Evolutionary conservation across 1,140 invertebrate genomes (phyloP), one percentile per base, ranked within the genome.

Genomic region (Hypsibius dujardini): DNA sequence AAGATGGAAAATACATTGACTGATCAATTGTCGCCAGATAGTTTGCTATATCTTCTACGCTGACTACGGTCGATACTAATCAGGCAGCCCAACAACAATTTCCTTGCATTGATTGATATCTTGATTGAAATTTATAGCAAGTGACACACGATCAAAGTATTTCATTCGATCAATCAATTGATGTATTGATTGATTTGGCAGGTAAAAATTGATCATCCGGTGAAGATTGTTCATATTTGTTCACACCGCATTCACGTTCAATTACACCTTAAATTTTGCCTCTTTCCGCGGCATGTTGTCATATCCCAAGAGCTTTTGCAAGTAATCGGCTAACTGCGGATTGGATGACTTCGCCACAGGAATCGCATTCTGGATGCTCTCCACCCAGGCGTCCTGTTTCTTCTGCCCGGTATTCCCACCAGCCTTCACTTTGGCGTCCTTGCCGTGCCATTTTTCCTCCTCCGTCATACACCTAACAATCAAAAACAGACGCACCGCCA

Each of bases 241-340:
- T 28, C 28, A 28, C 28, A 28, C 28, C 28, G 28, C 28, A 28
- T 28, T 28, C 28, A 28, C 28, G 28, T 28, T 56, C 7, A 56
- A 56, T 12, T n/a, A 12, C 78, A 79, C 77, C 74, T 89, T 81
- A 81, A 95, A 96, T 78, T 93, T 94, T 0, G 82, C 80, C 77
- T 90, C 88, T 77, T 95, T 95, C 56, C 91, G 83, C n/a, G 92
- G 93, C 75, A 95, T 88, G 78, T 95, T 96, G 67, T 87, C 85
- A 76, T 87, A 85, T 69, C 85, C 85, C 47, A 85, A 84, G 47
- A 95, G 83, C 15, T 80, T 83, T 73, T 88, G 81, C 47, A 95
- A 82, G 46, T 92, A 80, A 71, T 80, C 82, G 75, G 81, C 81
- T 67, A 89, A 79, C 73, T 82, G 77, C 46, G 79, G 76, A 47